A percentile compares a stretch with the other conserved stretches of the same genome.
These are phyloP conservation scores for Philaenus spumarius DNA, from an alignment of 1,140 invertebrate species.

Conservation along the genomic window DNA sequence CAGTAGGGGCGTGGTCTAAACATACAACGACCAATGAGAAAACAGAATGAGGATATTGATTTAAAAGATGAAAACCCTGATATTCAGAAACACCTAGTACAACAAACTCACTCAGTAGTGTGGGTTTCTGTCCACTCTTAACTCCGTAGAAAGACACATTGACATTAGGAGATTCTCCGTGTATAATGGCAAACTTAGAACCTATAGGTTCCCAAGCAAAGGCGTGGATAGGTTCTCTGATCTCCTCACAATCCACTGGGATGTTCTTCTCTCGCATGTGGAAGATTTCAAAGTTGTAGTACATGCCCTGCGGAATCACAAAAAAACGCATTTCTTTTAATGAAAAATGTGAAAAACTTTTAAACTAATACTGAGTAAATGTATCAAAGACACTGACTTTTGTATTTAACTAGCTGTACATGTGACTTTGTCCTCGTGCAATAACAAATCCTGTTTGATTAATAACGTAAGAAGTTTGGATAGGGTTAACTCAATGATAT, in stretches of 20 bases:
- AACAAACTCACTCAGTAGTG: slow-evolving; percentile 67
- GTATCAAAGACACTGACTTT: no score
- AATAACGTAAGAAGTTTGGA: no score
- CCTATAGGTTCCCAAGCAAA: slow-evolving; percentile 99
- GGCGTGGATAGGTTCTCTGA: slow-evolving; percentile 86
- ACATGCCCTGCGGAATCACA: slow-evolving; percentile 86
- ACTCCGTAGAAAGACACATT: slow-evolving; percentile 93
- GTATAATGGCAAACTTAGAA: slow-evolving; percentile 92
- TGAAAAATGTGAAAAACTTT: neutral
- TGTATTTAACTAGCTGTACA: no score
- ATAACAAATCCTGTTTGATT: neutral
- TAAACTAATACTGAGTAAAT: no score
- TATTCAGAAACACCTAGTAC: no score
- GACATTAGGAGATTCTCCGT: slow-evolving; percentile 83
- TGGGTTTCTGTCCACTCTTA: slow-evolving; percentile 77
- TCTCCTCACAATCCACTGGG: slow-evolving; percentile 95
- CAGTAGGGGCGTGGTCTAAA: no score
- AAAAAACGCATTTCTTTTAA: slow-evolving; percentile 29
- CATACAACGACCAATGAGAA: no score
- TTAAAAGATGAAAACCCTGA: no score
- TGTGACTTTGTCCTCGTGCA: no score
- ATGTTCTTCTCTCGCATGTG: slow-evolving; percentile 97
- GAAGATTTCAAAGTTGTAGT: slow-evolving; percentile 99
- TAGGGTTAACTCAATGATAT: no score
- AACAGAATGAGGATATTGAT: no score